Base-by-base conservation (phyloP, 2,797 vertebrate species). In the Paratrypauchen microcephalus region DNA sequence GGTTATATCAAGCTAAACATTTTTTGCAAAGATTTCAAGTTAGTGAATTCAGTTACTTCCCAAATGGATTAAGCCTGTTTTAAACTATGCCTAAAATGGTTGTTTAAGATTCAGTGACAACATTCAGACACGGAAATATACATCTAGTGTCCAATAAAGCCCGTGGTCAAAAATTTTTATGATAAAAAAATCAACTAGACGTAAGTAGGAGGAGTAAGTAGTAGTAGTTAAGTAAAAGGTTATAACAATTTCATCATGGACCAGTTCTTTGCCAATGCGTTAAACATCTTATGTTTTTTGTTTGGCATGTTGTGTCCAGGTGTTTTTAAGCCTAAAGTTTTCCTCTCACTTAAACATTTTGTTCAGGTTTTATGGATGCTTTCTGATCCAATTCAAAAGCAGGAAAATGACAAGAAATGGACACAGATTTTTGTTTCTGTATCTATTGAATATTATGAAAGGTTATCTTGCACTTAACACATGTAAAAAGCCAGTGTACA, bases 271-370 rank as follows among this genome's bases (percentile, higher is more conserved):
- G 1, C 11, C 12, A 56, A 26, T 13, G 32, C 5, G 21, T 59
- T 59, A 15, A 59, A 59, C 28, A 55, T 55, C 28, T 19, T 45
- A 45, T 45, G 41, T 13, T 45, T 59, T 18, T 39, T 55, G 19
- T 39, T n/a, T 61, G 30, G 19, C 32, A 21, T 61, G 58, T 61
- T 41, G 32, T 39, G 18, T 61, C 19, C 59, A 61, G 55, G 24
- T 57, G 55, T 57, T 28, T 57, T 57, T 28, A 57, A 57, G 55
- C 55, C 28, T 55, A 23, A 23, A n/a, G n/a, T 21, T 57, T 26
- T 55, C 55, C 55, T 57, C 9, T 18, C 12, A 24, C 55, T 57
- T 57, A 24, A 28, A 26, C 55, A 16, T 57, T 57, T 28, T 6
- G 24, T 57, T 57, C 15, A 26, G 6, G 55, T 57, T 57, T 57